phyloP scores from a whole-genome alignment of 2,888 invertebrate genomes.

The Suillia variegata region DNA sequence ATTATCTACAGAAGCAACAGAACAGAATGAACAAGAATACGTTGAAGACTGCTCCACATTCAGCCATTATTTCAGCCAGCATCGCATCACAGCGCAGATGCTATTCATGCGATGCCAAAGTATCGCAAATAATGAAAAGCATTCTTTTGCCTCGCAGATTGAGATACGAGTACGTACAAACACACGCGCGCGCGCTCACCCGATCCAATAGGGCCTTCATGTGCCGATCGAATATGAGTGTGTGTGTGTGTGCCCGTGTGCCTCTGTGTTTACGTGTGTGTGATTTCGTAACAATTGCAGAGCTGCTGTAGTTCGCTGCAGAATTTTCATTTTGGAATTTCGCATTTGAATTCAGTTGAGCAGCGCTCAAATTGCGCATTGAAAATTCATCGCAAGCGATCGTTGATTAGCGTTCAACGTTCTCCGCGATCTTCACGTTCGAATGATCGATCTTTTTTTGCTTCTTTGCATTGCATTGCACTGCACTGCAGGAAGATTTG shows the following conservation, averaged over 20 bases:
- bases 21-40: background rate
- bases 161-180: too few species aligned
- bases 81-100: background rate
- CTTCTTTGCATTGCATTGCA: background rate
- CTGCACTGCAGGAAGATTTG: too few species aligned
- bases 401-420: background rate
- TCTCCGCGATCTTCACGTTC: background rate
- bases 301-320: background rate
- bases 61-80: background rate
- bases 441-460: background rate
- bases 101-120: background rate
- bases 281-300: conserved; percentile 5
- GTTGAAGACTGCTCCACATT: background rate
- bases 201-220: background rate
- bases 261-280: background rate
- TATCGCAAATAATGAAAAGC: conserved; percentile 12
- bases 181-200: background rate
- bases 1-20: too few species aligned
- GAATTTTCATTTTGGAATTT: background rate
- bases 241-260: background rate
- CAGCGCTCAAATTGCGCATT: background rate
- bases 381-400: background rate
- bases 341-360: background rate
- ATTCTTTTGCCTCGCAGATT: conserved; percentile 4
- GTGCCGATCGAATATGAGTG: background rate